Evolutionary conservation across 2,888 invertebrate genomes (phyloP).

Genomic region (Galerucella calmariensis): DNA sequence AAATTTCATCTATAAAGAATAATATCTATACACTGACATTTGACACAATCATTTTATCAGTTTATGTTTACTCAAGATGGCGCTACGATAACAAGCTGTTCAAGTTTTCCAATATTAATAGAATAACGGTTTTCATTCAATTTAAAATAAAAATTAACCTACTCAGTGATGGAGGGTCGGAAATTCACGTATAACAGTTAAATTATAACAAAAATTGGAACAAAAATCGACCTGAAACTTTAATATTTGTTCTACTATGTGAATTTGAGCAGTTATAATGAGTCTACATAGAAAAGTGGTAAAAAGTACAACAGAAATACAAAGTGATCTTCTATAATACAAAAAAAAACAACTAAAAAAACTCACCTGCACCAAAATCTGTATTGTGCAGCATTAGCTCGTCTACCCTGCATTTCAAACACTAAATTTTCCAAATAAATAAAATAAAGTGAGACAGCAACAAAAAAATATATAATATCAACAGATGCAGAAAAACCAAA

Average conservation of each 20-base stretch:
- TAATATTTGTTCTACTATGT: neutral
- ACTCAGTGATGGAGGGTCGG: too few species aligned
- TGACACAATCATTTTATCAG: too few species aligned
- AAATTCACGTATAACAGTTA: too few species aligned
- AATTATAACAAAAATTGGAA: too few species aligned
- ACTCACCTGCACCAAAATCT: slow-evolving; percentile 50
- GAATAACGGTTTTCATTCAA: too few species aligned
- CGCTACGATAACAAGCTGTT: too few species aligned
- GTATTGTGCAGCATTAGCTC: slow-evolving; percentile 44
- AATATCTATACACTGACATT: too few species aligned
- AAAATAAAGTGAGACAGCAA: slow-evolving; percentile 41
- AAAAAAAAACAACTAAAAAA: slow-evolving; percentile 28
- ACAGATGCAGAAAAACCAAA: slow-evolving; percentile 44
- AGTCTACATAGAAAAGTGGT: neutral
- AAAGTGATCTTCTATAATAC: slow-evolving; percentile 30
- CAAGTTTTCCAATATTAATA: too few species aligned
- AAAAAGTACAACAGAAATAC: neutral
- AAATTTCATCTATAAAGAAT: too few species aligned
- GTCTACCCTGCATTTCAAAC: slow-evolving; percentile 38
- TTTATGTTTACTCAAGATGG: too few species aligned
- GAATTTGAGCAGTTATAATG: neutral
- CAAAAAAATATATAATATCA: slow-evolving; percentile 33
- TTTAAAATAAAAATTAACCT: too few species aligned
- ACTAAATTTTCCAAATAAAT: slow-evolving; percentile 33
- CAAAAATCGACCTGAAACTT: neutral